A percentile compares a stretch with the other conserved stretches of the same genome.
phyloP scores from a whole-genome alignment of 2,113 vertebrate species.

The Oriolus oriolus region DNA sequence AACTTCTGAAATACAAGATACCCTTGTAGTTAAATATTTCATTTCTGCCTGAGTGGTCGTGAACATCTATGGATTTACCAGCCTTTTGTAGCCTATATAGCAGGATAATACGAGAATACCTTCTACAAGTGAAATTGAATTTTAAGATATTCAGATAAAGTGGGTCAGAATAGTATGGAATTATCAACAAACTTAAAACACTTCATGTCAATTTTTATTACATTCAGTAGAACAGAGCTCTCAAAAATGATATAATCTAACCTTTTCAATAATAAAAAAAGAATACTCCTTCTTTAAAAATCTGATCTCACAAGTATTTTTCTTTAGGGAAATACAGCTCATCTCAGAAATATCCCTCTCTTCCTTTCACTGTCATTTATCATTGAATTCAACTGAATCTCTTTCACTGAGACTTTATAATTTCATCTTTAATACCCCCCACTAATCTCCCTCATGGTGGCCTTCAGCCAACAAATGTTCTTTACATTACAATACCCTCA shows the following conservation, averaged over 20 bases:
- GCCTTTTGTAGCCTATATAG: conserved; percentile 60
- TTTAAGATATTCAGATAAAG: conserved; percentile 71
- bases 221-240: conserved; percentile 55
- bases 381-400: conserved; percentile 61
- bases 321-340: conserved; percentile 57
- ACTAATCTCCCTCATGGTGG: conserved; percentile 67
- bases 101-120: conserved; percentile 61
- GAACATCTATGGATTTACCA: conserved; percentile 70
- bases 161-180: conserved; percentile 61
- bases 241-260: conserved; percentile 65
- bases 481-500: conserved; percentile 64
- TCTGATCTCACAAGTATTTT: conserved; percentile 60
- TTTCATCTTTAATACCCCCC: conserved; percentile 65
- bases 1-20: conserved; percentile 69
- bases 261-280: conserved; percentile 60
- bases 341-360: conserved; percentile 50
- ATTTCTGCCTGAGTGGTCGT: conserved; percentile 70
- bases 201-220: conserved; percentile 70
- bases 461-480: conserved; percentile 63
- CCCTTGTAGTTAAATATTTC: conserved; percentile 76
- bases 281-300: conserved; percentile 47
- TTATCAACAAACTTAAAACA: conserved; percentile 73
- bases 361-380: conserved; percentile 57
- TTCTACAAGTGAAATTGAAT: conserved; percentile 69
- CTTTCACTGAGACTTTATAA: conserved; percentile 66